These are phyloP conservation scores for Azorinus chamasolen DNA, from an alignment of 2,888 invertebrate species.

Conservation along the genomic window DNA sequence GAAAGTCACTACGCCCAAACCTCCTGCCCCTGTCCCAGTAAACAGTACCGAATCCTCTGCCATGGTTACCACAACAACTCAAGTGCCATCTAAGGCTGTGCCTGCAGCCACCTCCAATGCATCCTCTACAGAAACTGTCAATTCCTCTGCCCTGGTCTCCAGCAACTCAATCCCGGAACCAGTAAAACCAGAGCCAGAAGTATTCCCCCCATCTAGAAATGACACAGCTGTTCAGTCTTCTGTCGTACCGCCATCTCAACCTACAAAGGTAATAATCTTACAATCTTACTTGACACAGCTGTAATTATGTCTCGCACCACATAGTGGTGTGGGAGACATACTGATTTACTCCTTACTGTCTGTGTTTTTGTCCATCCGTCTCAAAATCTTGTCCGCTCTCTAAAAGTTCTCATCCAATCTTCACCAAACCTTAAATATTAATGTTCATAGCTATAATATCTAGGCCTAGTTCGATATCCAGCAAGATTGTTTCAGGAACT, in stretches of 20 bases:
- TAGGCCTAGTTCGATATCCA: too few relatives aligned
- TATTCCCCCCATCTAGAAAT: slow-evolving; percentile 28
- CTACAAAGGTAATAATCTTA: slow-evolving; percentile 79
- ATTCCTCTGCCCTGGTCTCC: slow-evolving; percentile 46
- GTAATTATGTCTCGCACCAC: too few relatives aligned
- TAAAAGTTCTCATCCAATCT: too few relatives aligned
- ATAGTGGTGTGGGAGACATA: too few relatives aligned
- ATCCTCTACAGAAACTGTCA: slow-evolving; percentile 62
- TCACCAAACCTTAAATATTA: too few relatives aligned
- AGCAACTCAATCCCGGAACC: slow-evolving; percentile 31
- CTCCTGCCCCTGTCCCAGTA: neutral
- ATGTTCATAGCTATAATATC: too few relatives aligned
- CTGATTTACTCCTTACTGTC: too few relatives aligned
- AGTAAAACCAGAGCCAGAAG: slow-evolving; percentile 40
- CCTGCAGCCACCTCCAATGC: slow-evolving; percentile 54
- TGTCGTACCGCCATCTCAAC: slow-evolving; percentile 81
- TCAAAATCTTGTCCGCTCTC: too few relatives aligned
- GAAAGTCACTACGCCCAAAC: slow-evolving; percentile 8
- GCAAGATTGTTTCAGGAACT: too few relatives aligned
- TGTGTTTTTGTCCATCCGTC: too few relatives aligned
- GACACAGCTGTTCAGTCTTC: slow-evolving; percentile 65
- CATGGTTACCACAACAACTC: slow-evolving; percentile 63
- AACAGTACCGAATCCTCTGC: slow-evolving; percentile 25
- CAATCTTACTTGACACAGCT: too few relatives aligned
- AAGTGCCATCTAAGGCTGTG: slow-evolving; percentile 60